These are phyloP conservation scores for Drosophila seguyi DNA, from an alignment of 1,140 invertebrate species.

Conservation along the genomic window DNA sequence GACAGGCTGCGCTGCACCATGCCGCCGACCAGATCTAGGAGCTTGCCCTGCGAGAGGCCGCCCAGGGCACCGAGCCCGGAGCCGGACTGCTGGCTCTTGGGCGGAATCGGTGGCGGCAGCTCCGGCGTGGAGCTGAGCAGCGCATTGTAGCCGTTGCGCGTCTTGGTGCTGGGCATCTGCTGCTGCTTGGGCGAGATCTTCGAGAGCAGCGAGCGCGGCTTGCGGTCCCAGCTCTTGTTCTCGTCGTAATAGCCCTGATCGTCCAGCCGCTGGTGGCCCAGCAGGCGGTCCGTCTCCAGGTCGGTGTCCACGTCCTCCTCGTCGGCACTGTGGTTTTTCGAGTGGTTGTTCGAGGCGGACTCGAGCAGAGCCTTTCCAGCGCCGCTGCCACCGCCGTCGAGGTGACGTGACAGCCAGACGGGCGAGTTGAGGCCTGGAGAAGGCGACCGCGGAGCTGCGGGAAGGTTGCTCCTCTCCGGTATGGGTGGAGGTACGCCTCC, in stretches of 20 bases:
- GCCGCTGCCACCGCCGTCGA: constrained; percentile 35
- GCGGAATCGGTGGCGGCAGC: constrained; percentile 71
- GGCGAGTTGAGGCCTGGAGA: constrained; percentile 76
- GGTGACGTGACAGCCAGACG: constrained; percentile 76
- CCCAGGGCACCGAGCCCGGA: constrained; percentile 20
- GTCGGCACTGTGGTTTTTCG: constrained; percentile 79
- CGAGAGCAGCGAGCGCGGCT: constrained; percentile 74
- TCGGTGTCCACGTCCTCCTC: constrained; percentile 94
- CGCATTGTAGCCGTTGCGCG: constrained; percentile 83
- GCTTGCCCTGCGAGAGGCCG: constrained; percentile 36
- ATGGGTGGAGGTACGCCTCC: constrained; percentile 66
- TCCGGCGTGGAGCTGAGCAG: constrained; percentile 80
- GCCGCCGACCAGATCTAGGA: constrained; percentile 60
- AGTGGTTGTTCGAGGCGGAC: constrained; percentile 73
- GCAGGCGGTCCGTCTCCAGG: constrained; percentile 94
- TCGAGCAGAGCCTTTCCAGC: constrained; percentile 63
- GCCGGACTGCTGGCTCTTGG: constrained; percentile 55
- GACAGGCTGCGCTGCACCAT: constrained; percentile 66
- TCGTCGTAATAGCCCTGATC: constrained; percentile 96
- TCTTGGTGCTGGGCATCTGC: constrained; percentile 78
- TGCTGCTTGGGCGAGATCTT: constrained; percentile 84
- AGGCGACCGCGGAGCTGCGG: constrained; percentile 49
- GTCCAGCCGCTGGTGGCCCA: constrained; percentile 95
- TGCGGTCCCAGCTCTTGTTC: constrained; percentile 87
- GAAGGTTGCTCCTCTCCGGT: constrained; percentile 61